A percentile compares a stretch with the other conserved stretches of the same genome.
Conservation (phyloP, 2,797 vertebrate species). For the Gastrophryne carolinensis region DNA sequence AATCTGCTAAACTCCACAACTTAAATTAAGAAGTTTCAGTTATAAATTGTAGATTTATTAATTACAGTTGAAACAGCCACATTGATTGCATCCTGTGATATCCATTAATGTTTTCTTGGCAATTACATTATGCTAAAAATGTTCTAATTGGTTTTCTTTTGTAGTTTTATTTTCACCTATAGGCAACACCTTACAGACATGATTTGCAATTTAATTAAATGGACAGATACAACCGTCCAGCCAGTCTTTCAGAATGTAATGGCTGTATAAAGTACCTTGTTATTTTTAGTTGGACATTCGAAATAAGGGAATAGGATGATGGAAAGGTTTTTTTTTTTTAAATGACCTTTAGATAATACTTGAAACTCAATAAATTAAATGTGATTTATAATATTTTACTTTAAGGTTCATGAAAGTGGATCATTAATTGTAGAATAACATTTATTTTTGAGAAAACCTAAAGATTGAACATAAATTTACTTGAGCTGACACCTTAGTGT, state of each 20-base stretch:
- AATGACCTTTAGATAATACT: conserved; percentile 47
- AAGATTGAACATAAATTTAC: conserved; percentile 2
- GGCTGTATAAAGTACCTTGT: conserved; percentile 36
- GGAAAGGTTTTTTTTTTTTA: conserved; percentile 32
- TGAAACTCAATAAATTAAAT: conserved; percentile 43
- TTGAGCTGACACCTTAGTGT: background rate
- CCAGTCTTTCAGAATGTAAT: conserved; percentile 1
- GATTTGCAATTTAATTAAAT: conserved; percentile 44
- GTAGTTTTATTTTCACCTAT: conserved; percentile 7
- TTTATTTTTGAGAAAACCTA: conserved; percentile 19
- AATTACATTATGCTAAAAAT: background rate
- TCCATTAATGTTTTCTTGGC: background rate
- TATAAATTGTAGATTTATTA: too few species aligned
- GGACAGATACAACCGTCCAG: conserved; percentile 21
- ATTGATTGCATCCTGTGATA: background rate
- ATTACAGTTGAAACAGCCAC: background rate
- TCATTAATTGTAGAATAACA: conserved; percentile 35
- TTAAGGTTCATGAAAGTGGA: conserved; percentile 15
- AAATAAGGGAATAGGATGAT: conserved; percentile 34
- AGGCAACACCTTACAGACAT: conserved; percentile 28
- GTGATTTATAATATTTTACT: conserved; percentile 28
- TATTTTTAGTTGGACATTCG: conserved; percentile 39
- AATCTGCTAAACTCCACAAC: too few species aligned
- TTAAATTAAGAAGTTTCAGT: too few species aligned
- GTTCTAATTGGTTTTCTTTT: conserved; percentile 26